phyloP scores from a whole-genome alignment of 1,140 invertebrate species.

The Harlomillsia oculata region DNA sequence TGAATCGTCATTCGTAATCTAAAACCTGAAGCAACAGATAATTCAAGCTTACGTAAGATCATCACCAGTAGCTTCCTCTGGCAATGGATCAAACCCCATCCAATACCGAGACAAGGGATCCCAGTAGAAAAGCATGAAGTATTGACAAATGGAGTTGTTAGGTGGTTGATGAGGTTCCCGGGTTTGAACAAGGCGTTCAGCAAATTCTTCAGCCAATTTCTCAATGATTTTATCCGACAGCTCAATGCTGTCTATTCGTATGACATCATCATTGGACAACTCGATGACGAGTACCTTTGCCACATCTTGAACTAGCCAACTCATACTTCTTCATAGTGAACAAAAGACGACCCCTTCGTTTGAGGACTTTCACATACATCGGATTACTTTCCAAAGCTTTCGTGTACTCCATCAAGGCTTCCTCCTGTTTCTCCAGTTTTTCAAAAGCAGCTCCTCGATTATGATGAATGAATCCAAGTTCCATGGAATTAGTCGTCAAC shows the following conservation, averaged over 20 bases:
- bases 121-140: background rate
- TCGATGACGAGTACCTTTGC: background rate
- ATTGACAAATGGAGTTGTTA: background rate
- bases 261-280: background rate
- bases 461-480: conserved; percentile 6
- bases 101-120: background rate
- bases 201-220: no score
- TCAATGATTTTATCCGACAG: no score
- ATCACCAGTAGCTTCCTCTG: background rate
- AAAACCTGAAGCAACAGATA: background rate
- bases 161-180: background rate
- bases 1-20: no score
- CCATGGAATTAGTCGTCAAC: background rate
- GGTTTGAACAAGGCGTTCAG: background rate
- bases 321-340: background rate
- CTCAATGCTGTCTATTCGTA: background rate
- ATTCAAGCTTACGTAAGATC: background rate
- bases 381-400: background rate
- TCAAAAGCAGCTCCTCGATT: conserved; percentile 12
- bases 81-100: no score
- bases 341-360: background rate
- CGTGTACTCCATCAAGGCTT: background rate
- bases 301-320: background rate
- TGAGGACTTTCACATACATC: conserved; percentile 13
- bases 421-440: background rate